phyloP scores from a whole-genome alignment of 2,113 vertebrate species.

The mouse (Mus musculus) region GRCm39 chr3:90311501-90312000 shows the following conservation, averaged over 20 bases:
- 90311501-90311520: neutral
- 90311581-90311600: neutral
- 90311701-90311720: constrained; percentile 37
- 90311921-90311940: neutral
- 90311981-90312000: neutral
- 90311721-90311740: neutral
- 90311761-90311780: neutral
- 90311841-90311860: constrained; percentile 99
- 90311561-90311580: neutral
- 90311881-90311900: constrained; percentile 97
- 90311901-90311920: constrained; percentile 93
- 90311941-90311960: neutral
- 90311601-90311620: neutral
- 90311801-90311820: constrained; percentile 79
- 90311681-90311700: constrained; percentile 7
- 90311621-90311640: neutral
- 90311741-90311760: neutral
- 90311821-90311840: constrained; percentile 99
- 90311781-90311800: neutral
- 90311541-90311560: neutral
- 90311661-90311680: constrained; percentile 64
- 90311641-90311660: constrained; percentile 50
- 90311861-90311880: constrained; percentile 99
- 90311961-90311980: neutral
- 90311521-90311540: neutral